Evolutionary conservation across 2,888 invertebrate genomes (phyloP).

Genomic region (Drosophila bunnanda): DNA sequence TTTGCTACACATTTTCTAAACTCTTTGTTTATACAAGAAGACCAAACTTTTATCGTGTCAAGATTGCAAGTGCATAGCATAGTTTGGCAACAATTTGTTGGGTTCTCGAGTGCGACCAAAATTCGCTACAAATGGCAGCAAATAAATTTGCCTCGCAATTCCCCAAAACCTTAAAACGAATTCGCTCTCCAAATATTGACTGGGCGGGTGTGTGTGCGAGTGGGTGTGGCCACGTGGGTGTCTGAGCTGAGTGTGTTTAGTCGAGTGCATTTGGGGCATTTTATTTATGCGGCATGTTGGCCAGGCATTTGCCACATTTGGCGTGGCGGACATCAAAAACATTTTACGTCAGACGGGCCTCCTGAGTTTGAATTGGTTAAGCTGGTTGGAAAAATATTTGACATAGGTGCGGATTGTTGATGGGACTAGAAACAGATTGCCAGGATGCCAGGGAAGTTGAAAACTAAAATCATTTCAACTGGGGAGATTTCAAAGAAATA

Average conservation of each 20-base stretch:
- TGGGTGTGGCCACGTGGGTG: slow-evolving; percentile 48
- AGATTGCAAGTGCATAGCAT: slow-evolving; percentile 33
- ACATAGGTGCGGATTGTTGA: slow-evolving; percentile 46
- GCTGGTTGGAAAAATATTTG: slow-evolving; percentile 46
- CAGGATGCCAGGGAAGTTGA: slow-evolving; percentile 15
- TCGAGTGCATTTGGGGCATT: slow-evolving; percentile 72
- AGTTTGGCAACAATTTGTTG: slow-evolving; percentile 24
- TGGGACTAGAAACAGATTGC: slow-evolving; percentile 22
- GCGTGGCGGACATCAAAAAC: slow-evolving; percentile 56
- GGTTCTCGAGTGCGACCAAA: slow-evolving; percentile 25
- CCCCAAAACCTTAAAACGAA: slow-evolving; percentile 30
- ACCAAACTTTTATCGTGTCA: slow-evolving; percentile 13
- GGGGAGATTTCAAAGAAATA: slow-evolving; percentile 1
- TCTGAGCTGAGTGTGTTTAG: slow-evolving; percentile 48
- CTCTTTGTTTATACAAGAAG: slow-evolving; percentile 23
- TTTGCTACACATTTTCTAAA: too few species aligned
- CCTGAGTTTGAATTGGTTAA: slow-evolving; percentile 39
- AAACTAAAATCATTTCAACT: slow-evolving; percentile 25
- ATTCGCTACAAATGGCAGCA: slow-evolving; percentile 39
- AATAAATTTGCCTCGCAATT: slow-evolving; percentile 42
- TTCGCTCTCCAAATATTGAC: slow-evolving; percentile 62
- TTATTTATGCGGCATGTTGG: slow-evolving; percentile 66
- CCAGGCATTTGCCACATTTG: slow-evolving; percentile 60
- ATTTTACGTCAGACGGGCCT: slow-evolving; percentile 39
- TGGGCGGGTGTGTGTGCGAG: slow-evolving; percentile 23